Evolutionary conservation across 53 echinoderm and acorn worm genomes (phyloP).

Genomic region (Holothuria scabra): DNA sequence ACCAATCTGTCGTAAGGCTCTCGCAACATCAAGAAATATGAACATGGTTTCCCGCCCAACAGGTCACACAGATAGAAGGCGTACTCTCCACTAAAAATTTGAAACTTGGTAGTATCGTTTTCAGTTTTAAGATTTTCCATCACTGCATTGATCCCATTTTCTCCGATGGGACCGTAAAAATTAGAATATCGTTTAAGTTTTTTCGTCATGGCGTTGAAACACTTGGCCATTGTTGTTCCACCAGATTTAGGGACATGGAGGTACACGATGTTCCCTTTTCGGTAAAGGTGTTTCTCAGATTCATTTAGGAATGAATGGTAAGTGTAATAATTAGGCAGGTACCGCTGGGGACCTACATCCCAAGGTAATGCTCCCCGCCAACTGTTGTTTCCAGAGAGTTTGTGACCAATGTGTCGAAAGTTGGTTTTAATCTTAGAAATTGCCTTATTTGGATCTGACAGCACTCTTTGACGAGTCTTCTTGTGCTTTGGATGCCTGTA

Average conservation of each 20-base stretch:
- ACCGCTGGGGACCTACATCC: constrained; percentile 7
- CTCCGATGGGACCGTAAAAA: constrained; percentile 43
- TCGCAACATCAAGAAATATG: constrained; percentile 77
- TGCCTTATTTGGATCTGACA: too few relatives aligned
- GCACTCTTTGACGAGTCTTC: too few relatives aligned
- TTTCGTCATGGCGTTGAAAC: constrained; percentile 40
- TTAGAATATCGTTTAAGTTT: constrained; percentile 14
- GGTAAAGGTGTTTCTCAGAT: not conserved
- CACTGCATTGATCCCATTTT: constrained; percentile 18
- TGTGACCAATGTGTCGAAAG: too few relatives aligned
- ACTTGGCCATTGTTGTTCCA: constrained; percentile 66
- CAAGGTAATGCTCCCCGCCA: constrained; percentile 41
- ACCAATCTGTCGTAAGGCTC: constrained; percentile 75
- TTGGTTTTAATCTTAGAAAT: too few relatives aligned
- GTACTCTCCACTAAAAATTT: constrained; percentile 72
- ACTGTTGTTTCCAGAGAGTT: not conserved
- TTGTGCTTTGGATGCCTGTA: too few relatives aligned
- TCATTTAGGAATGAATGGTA: not conserved
- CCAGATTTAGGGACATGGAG: constrained; percentile 80
- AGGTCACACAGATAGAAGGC: constrained; percentile 78
- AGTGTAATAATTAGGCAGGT: constrained; percentile 36
- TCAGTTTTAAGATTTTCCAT: not conserved
- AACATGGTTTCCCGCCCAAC: constrained; percentile 54
- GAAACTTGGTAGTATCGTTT: constrained; percentile 33
- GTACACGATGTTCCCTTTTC: constrained; percentile 55